Evolutionary conservation across 2,113 vertebrate species (phyloP), one percentile per base, ranked within the genome.

Genomic region (Alaudala cheleensis): DNA sequence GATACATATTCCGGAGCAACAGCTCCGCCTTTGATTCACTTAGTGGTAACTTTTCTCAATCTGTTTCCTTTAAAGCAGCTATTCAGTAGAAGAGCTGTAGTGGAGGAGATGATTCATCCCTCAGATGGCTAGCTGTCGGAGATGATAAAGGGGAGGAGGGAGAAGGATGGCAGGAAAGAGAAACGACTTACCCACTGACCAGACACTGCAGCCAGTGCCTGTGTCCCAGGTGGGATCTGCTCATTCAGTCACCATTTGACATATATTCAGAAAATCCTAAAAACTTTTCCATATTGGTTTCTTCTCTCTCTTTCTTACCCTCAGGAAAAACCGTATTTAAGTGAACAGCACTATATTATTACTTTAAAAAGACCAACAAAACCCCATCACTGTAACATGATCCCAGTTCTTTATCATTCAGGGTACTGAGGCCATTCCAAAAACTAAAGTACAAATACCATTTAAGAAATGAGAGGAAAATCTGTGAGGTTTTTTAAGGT

Each of bases 81-180:
- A n/a, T 70, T 73, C 49, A 92, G 54, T 86, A n/a, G 71, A 73
- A 69, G 71, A 88, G 66, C 82, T 91, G 42, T 86, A 84, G 87
- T 95, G 90, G 61, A 78, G 69, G 69, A 72, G 84, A 69, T 94
- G 85, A 91, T 93, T 95, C 73, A 79, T 96, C 11, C 10, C 81
- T 93, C 89, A 82, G 84, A 84, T 60, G 69, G 83, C 45, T 89
- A 69, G 47, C 71, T 95, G 62, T 82, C 3, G 2, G 87, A 47
- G 66, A 58, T 79, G 78, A 64, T 79, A 76, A 80, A 79, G 70
- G 78, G 65, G 51, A 87, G 40, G 58, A 88, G 69, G 54, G 67
- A 76, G 81, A 65, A 73, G 37, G 18, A 79, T 91, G 50, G 56
- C 54, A 83, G 45, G 57, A 70, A 67, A 56, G 77, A 86, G 67